Conservation (phyloP, 2,797 vertebrate species). For the Schizopygopsis malacanthus region DNA sequence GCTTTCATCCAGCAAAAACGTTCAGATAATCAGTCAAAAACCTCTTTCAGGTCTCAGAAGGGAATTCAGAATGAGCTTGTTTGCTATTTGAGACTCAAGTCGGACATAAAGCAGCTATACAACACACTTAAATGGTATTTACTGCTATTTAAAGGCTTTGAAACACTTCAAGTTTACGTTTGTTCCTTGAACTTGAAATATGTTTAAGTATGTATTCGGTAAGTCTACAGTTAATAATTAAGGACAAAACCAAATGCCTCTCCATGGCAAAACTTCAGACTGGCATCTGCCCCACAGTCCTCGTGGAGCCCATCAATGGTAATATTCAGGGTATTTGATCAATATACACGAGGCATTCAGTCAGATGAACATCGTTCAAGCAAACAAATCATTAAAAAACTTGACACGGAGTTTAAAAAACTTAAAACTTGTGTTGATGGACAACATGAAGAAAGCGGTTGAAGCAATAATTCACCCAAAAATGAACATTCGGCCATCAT, state of each 20-base stretch:
- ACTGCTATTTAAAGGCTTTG: constrained; percentile 56
- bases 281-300: background rate
- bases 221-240: constrained; percentile 45
- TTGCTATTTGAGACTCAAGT: constrained; percentile 3
- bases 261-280: background rate
- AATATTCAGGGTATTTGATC: constrained; percentile 2
- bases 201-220: constrained; percentile 13
- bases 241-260: constrained; percentile 44
- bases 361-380: background rate
- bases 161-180: constrained; percentile 57
- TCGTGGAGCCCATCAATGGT: background rate
- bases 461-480: constrained; percentile 8
- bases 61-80: background rate
- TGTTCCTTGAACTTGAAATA: constrained; percentile 39
- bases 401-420: background rate
- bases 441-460: background rate
- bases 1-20: constrained; percentile 19
- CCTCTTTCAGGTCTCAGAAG: background rate
- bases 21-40: constrained; percentile 13
- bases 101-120: constrained; percentile 12
- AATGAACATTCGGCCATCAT: background rate
- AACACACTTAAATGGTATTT: constrained; percentile 47
- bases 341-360: background rate
- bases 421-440: background rate
- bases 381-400: background rate